A percentile compares a stretch with the other conserved stretches of the same genome.
Conservation (phyloP, 2,113 vertebrate species). For the Gnathonemus longibarbis region DNA sequence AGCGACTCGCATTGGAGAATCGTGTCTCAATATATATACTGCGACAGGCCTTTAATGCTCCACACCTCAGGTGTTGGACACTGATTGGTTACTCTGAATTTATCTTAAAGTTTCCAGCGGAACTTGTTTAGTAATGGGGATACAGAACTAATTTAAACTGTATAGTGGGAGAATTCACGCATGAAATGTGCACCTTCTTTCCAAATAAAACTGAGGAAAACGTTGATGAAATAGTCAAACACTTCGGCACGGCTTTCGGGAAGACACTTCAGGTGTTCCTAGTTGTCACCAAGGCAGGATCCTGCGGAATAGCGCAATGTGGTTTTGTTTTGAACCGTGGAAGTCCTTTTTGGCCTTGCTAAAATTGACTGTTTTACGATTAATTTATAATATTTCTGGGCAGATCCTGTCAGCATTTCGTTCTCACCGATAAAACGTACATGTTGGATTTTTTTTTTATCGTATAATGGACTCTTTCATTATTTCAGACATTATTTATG, state of each 20-base stretch:
- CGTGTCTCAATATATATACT: background rate
- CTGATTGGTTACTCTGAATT: background rate
- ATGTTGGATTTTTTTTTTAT: background rate
- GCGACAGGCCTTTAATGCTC: background rate
- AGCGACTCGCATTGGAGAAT: background rate
- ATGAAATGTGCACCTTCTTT: background rate
- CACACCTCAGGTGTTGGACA: background rate
- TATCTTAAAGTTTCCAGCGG: background rate
- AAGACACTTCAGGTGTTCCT: background rate
- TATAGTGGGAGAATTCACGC: background rate
- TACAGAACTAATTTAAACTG: background rate
- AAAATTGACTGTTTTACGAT: background rate
- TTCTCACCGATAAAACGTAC: background rate
- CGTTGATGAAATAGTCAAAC: background rate
- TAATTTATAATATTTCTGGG: background rate
- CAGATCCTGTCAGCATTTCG: background rate
- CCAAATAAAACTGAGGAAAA: background rate
- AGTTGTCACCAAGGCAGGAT: background rate
- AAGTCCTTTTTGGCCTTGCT: background rate
- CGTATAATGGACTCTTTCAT: background rate
- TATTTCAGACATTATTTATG: background rate
- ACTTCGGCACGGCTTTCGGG: background rate
- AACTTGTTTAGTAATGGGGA: background rate
- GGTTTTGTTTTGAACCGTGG: background rate
- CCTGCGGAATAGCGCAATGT: background rate